phyloP scores from a whole-genome alignment of 1,140 invertebrate genomes.

The Chironomus striatipennis region DNA sequence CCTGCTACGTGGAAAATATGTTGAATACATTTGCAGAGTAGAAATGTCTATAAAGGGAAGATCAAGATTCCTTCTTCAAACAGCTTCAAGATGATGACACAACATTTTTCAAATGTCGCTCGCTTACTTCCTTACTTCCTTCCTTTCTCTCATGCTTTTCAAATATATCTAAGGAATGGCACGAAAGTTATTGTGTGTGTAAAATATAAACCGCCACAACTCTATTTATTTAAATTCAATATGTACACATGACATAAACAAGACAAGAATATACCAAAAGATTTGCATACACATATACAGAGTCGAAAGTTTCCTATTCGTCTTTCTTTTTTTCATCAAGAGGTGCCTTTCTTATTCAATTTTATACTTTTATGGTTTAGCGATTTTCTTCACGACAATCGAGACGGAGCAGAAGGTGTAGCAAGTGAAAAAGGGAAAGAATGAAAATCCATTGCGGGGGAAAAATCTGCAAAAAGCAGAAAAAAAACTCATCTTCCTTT shows the following conservation, averaged over 20 bases:
- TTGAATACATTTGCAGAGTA: background rate
- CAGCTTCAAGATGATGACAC: constrained; percentile 11
- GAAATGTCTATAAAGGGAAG: background rate
- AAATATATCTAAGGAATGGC: background rate
- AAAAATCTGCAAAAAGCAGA: background rate
- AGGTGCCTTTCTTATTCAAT: constrained; percentile 2
- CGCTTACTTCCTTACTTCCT: background rate
- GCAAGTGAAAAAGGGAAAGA: background rate
- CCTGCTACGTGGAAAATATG: background rate
- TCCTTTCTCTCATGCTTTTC: background rate
- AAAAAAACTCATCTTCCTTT: background rate
- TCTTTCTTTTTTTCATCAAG: background rate
- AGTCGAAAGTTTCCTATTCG: background rate
- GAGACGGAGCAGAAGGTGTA: constrained; percentile 5
- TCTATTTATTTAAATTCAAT: constrained; percentile 22
- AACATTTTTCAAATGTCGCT: background rate
- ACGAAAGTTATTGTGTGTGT: background rate
- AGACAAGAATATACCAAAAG: background rate
- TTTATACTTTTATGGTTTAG: constrained; percentile 15
- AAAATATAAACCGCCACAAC: constrained; percentile 9
- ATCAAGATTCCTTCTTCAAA: background rate
- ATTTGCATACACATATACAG: background rate
- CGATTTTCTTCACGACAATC: background rate
- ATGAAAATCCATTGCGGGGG: constrained; percentile 6
- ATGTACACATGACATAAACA: constrained; percentile 6